Percentiles rank a stretch among this genome's conserved stretches.
Conservation (phyloP, 2,888 invertebrate genomes). For the Parthenolecanium corni region DNA sequence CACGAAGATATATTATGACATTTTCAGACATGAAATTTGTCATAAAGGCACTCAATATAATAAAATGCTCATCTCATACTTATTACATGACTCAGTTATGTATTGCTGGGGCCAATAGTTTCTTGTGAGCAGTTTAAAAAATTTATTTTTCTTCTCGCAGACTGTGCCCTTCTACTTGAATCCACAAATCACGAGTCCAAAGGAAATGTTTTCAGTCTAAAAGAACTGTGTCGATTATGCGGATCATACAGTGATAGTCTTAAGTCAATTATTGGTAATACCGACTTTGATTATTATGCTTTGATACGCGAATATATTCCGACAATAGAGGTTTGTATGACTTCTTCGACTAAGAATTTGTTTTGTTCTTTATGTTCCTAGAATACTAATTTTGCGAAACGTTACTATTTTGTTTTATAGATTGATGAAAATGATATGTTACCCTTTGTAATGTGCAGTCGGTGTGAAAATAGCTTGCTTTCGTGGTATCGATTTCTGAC, state of each 20-base stretch:
- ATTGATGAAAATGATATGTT: slow-evolving; percentile 14
- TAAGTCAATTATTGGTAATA: slow-evolving; percentile 6
- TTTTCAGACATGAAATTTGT: too few species aligned
- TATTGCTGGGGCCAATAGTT: too few species aligned
- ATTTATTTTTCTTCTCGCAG: too few species aligned
- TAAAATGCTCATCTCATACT: too few species aligned
- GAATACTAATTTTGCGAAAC: too few species aligned
- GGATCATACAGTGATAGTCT: slow-evolving; percentile 16
- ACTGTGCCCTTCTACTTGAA: not conserved
- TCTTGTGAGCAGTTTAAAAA: too few species aligned
- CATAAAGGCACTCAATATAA: too few species aligned
- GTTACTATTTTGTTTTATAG: not conserved
- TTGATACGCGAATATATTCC: slow-evolving; percentile 15
- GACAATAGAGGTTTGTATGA: slow-evolving; percentile 2
- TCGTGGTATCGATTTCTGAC: slow-evolving; percentile 12
- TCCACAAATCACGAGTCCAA: not conserved
- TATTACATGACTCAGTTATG: too few species aligned
- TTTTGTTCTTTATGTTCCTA: too few species aligned
- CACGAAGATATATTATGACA: too few species aligned
- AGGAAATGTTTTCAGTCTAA: slow-evolving; percentile 13
- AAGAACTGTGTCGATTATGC: slow-evolving; percentile 14
- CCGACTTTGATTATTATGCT: not conserved
- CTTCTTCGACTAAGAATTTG: not conserved
- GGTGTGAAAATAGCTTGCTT: slow-evolving; percentile 12
- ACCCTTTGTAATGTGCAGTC: slow-evolving; percentile 5